phyloP scores from a whole-genome alignment of 1,140 invertebrate genomes.

The Stratiolaelaps scimitus region DNA sequence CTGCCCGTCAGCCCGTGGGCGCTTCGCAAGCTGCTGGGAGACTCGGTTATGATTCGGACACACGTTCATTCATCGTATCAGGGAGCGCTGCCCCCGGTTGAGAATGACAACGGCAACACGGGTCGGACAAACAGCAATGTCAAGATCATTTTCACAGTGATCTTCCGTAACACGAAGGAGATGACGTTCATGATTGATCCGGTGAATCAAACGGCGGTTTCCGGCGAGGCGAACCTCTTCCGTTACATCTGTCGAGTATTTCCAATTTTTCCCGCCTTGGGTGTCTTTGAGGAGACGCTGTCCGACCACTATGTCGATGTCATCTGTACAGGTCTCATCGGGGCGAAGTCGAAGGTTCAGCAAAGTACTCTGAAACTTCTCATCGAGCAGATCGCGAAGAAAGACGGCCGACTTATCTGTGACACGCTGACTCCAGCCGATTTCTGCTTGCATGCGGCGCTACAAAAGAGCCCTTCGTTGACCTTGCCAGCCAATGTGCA shows the following conservation, averaged over 20 bases:
- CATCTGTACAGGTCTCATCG: neutral
- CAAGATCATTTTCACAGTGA: constrained; percentile 12
- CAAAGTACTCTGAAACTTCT: neutral
- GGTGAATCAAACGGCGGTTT: neutral
- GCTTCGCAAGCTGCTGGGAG: neutral
- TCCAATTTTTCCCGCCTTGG: neutral
- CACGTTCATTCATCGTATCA: constrained; percentile 6
- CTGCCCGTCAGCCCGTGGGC: constrained; percentile 6
- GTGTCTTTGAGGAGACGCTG: neutral
- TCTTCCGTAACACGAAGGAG: neutral
- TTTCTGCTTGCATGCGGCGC: neutral
- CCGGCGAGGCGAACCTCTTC: neutral
- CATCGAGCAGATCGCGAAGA: neutral
- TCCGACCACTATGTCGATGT: constrained; percentile 11
- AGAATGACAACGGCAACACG: neutral
- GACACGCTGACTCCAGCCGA: neutral
- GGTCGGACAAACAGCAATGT: neutral
- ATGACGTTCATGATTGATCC: constrained; percentile 11
- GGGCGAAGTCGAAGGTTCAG: neutral
- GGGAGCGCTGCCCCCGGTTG: neutral
- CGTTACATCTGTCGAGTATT: neutral
- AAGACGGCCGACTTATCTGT: neutral
- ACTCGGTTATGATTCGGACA: neutral
- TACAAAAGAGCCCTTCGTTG: too few relatives aligned
- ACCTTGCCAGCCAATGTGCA: too few relatives aligned